Conservation (phyloP, 2,888 invertebrate species). For the Odontomyia ornata region DNA sequence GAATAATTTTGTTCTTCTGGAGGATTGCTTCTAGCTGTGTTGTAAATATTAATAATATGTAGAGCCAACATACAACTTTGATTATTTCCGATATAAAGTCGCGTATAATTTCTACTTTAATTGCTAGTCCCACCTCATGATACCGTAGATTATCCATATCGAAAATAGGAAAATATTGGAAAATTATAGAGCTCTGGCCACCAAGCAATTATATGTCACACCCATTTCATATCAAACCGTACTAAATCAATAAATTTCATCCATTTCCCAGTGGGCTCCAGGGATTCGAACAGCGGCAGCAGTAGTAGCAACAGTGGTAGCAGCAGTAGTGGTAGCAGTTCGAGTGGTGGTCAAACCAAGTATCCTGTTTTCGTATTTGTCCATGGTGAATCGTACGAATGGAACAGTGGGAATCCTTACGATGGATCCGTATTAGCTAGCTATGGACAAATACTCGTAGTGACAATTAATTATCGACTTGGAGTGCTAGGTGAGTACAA, state of each 20-base stretch:
- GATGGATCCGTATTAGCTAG: slow-evolving; percentile 96
- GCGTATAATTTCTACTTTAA: too few relatives aligned
- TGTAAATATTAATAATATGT: too few relatives aligned
- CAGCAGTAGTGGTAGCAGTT: slow-evolving; percentile 50
- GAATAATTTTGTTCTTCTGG: too few relatives aligned
- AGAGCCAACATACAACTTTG: too few relatives aligned
- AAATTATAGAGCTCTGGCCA: too few relatives aligned
- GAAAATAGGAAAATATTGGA: too few relatives aligned
- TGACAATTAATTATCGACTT: slow-evolving; percentile 86
- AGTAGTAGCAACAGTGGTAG: slow-evolving; percentile 51
- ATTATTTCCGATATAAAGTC: too few relatives aligned
- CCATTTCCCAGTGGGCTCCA: slow-evolving; percentile 59
- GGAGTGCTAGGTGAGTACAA: slow-evolving; percentile 77
- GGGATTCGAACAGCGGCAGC: slow-evolving; percentile 56
- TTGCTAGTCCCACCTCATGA: too few relatives aligned
- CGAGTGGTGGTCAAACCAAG: slow-evolving; percentile 65
- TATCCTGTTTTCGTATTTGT: slow-evolving; percentile 94
- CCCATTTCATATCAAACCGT: too few relatives aligned
- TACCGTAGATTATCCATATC: too few relatives aligned
- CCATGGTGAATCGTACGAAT: slow-evolving; percentile 95
- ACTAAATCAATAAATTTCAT: slow-evolving; percentile 38
- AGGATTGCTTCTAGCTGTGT: too few relatives aligned
- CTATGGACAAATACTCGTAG: slow-evolving; percentile 88
- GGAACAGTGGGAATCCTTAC: slow-evolving; percentile 98
- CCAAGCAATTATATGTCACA: too few relatives aligned